Evolutionary conservation across 37 sponge, comb jelly and placozoan genomes (phyloP).

Genomic region (Aphrocallistes beatrix): DNA sequence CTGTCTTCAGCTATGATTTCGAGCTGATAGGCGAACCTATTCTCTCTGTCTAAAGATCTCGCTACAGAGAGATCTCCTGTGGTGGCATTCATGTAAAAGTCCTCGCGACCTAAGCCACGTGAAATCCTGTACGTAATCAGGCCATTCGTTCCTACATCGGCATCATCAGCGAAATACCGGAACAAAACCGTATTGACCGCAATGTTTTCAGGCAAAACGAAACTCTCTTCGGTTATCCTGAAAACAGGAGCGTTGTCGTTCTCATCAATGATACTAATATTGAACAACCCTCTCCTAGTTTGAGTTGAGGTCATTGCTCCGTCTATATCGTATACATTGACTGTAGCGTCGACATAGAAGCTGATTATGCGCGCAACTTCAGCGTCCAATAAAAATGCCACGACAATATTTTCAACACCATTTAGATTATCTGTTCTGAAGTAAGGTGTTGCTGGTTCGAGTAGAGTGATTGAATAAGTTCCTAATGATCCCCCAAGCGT

Average conservation of each 20-base stretch:
- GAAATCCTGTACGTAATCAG: slow-evolving; percentile 30
- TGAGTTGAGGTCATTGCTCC: too few relatives aligned
- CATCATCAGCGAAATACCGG: slow-evolving; percentile 34
- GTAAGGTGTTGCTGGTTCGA: not conserved
- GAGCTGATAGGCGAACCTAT: not conserved
- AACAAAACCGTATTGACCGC: slow-evolving; percentile 15
- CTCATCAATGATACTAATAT: slow-evolving; percentile 11
- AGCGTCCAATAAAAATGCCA: not conserved
- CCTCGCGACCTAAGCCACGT: not conserved
- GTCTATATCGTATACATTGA: not conserved
- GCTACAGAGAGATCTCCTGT: slow-evolving; percentile 31
- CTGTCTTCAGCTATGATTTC: not conserved
- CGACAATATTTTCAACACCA: not conserved
- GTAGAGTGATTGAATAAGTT: not conserved
- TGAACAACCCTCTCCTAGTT: too few relatives aligned
- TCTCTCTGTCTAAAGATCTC: slow-evolving; percentile 38
- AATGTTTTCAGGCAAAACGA: slow-evolving; percentile 23
- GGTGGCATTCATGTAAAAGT: slow-evolving; percentile 26
- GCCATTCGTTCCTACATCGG: slow-evolving; percentile 35
- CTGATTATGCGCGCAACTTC: not conserved
- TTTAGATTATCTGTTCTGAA: not conserved
- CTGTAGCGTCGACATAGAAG: not conserved
- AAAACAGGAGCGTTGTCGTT: slow-evolving; percentile 60
- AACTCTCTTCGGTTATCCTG: not conserved
- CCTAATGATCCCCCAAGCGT: not conserved